Percentiles rank a stretch among this genome's conserved stretches.
These are phyloP conservation scores for Ligdia adustata DNA, from an alignment of 2,888 invertebrate species.

Conservation along the genomic window DNA sequence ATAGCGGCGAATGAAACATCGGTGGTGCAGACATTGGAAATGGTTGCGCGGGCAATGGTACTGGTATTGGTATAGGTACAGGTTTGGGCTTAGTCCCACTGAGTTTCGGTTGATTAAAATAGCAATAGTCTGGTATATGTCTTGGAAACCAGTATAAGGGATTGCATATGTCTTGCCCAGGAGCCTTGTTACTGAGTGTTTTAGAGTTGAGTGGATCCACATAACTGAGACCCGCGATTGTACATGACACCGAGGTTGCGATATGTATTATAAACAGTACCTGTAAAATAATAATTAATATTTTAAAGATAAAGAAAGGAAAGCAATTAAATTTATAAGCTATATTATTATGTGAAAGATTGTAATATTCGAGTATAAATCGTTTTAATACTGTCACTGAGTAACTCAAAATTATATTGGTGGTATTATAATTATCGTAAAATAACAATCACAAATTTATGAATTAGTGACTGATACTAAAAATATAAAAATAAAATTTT, in stretches of 20 bases:
- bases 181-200: constrained; percentile 13
- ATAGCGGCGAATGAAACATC: neutral
- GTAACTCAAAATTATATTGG: too few species aligned
- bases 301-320: neutral
- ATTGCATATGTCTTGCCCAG: constrained; percentile 60
- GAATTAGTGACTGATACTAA: too few species aligned
- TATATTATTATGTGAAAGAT: too few species aligned
- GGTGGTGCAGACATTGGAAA: constrained; percentile 11
- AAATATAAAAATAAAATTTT: too few species aligned
- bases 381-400: too few species aligned
- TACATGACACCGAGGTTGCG: constrained; percentile 37
- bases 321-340: neutral
- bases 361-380: too few species aligned
- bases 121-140: constrained; percentile 47
- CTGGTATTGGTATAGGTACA: constrained; percentile 31
- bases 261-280: constrained; percentile 32
- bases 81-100: constrained; percentile 29
- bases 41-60: constrained; percentile 33
- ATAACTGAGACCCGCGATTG: constrained; percentile 54
- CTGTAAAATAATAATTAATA: constrained; percentile 41
- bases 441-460: too few species aligned
- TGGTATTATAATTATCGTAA: too few species aligned
- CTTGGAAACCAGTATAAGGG: constrained; percentile 69
- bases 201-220: constrained; percentile 43
- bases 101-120: constrained; percentile 24